phyloP scores from a whole-genome alignment of 30 jellyfish, hydroid and myxozoan species.

The Cassiopea andromeda region DNA sequence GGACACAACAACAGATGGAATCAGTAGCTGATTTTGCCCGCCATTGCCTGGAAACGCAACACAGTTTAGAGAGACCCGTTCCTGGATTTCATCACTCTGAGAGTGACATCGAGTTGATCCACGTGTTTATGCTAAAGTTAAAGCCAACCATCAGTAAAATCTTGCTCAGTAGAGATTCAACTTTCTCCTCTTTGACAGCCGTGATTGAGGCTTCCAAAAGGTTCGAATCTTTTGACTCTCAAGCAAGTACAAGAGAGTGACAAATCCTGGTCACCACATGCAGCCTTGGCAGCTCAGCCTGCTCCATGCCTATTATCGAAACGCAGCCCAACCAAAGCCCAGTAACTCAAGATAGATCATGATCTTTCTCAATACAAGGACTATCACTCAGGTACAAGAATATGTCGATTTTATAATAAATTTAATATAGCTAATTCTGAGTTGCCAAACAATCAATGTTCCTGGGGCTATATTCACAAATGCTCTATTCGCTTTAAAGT shows the following conservation, averaged over 20 bases:
- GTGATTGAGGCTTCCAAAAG: slow-evolving; percentile 38
- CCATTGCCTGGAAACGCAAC: slow-evolving; percentile 29
- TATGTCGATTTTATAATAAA: not conserved
- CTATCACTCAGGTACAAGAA: not conserved
- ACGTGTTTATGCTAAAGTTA: slow-evolving; percentile 25
- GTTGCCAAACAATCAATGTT: not conserved
- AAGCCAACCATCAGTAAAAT: slow-evolving; percentile 16
- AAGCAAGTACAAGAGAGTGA: not conserved
- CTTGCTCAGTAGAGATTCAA: slow-evolving; percentile 26
- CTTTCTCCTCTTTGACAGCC: slow-evolving; percentile 12
- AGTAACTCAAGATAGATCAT: not conserved
- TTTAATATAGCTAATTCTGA: not conserved
- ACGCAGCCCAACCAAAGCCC: not conserved
- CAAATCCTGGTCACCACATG: not conserved
- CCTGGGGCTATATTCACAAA: not conserved
- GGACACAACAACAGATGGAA: slow-evolving; percentile 24
- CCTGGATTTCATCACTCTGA: slow-evolving; percentile 42
- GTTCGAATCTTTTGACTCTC: not conserved
- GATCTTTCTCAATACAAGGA: not conserved
- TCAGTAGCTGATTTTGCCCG: slow-evolving; percentile 44
- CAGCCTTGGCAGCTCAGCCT: not conserved
- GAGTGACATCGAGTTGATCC: slow-evolving; percentile 9
- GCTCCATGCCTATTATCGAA: not conserved
- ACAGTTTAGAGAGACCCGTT: slow-evolving; percentile 8
- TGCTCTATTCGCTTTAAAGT: not conserved